A percentile compares a stretch with the other conserved stretches of the same genome.
Conservation (phyloP, 2,888 invertebrate genomes). For the Alentia gelatinosa region DNA sequence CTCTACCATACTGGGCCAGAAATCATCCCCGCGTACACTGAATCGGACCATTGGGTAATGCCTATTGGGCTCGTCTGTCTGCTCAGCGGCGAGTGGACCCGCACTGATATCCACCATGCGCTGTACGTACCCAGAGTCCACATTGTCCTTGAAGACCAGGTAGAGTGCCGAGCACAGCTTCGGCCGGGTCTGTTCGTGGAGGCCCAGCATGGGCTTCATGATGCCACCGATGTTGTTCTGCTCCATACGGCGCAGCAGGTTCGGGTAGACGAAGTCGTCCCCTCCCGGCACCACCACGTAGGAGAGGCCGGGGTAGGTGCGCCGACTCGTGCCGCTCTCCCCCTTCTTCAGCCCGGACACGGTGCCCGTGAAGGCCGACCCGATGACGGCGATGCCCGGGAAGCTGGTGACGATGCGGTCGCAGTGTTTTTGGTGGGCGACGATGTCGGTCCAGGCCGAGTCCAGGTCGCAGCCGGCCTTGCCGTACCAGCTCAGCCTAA, state of each 20-base stretch:
- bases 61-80: background rate
- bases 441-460: constrained; percentile 36
- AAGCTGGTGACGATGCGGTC: constrained; percentile 12
- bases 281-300: constrained; percentile 30
- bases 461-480: constrained; percentile 32
- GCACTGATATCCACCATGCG: constrained; percentile 38
- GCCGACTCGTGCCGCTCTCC: constrained; percentile 1
- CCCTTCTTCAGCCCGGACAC: constrained; percentile 31
- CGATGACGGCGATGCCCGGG: constrained; percentile 22
- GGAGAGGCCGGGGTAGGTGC: constrained; percentile 29
- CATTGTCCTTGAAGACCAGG: constrained; percentile 42
- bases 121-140: constrained; percentile 15
- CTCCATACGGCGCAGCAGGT: constrained; percentile 6
- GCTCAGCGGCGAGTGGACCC: background rate
- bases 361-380: constrained; percentile 40
- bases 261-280: constrained; percentile 37
- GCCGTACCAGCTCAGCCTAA: constrained; percentile 44
- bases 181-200: constrained; percentile 26
- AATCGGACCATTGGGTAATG: constrained; percentile 45
- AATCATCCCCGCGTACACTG: constrained; percentile 25
- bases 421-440: constrained; percentile 27
- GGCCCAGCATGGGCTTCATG: constrained; percentile 44
- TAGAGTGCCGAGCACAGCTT: constrained; percentile 41
- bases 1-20: constrained; percentile 16
- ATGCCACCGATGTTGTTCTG: background rate